These are phyloP conservation scores for Siniperca scherzeri DNA, from an alignment of 2,797 vertebrate genomes.

Conservation along the genomic window DNA sequence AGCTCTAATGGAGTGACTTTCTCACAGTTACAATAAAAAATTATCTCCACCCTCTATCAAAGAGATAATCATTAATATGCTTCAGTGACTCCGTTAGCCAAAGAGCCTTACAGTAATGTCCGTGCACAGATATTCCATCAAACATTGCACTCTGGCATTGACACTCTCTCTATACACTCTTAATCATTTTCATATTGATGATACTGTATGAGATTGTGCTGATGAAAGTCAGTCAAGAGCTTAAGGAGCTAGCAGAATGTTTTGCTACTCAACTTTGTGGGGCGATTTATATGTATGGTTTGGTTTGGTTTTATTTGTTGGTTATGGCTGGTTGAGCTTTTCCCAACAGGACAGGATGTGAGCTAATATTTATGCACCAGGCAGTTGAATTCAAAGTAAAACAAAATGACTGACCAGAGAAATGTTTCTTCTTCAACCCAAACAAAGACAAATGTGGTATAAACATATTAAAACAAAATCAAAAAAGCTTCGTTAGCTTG, in stretches of 20 bases:
- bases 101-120: slow-evolving; percentile 24
- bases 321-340: not conserved
- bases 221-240: not conserved
- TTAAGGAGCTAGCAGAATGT: not conserved
- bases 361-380: not conserved
- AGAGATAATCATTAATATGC: slow-evolving; percentile 55
- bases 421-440: not conserved
- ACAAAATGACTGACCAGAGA: not conserved
- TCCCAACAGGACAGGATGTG: not conserved
- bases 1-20: slow-evolving; percentile 38
- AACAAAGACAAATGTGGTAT: not conserved
- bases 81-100: slow-evolving; percentile 34
- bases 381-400: not conserved
- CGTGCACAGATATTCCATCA: slow-evolving; percentile 29
- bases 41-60: slow-evolving; percentile 34
- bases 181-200: slow-evolving; percentile 6
- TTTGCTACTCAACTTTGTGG: not conserved
- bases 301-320: not conserved
- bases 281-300: not conserved
- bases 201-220: not conserved
- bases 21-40: slow-evolving; percentile 47
- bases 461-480: not conserved
- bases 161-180: not conserved
- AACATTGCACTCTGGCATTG: slow-evolving; percentile 19
- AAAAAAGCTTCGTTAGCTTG: too few relatives aligned